Evolutionary conservation across 2,888 invertebrate species (phyloP).

Genomic region (Sarcophaga rosellei): DNA sequence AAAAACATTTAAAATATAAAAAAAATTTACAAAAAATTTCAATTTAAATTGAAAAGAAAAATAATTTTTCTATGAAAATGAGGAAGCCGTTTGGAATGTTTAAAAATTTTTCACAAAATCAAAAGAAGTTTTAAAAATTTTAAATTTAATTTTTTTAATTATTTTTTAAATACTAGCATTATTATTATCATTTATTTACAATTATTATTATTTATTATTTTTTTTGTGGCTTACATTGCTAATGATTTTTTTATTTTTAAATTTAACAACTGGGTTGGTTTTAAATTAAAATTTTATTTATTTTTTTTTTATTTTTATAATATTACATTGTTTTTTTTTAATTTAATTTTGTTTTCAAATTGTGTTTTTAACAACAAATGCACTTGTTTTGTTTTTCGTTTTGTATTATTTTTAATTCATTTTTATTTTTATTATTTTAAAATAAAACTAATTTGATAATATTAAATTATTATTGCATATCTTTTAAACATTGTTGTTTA

Average conservation of each 20-base stretch:
- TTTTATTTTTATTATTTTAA: not conserved
- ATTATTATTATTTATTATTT: conserved; percentile 26
- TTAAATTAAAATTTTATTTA: conserved; percentile 1
- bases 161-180: not conserved
- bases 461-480: conserved; percentile 57
- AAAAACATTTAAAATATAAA: conserved; percentile 32
- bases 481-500: conserved; percentile 29
- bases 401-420: conserved; percentile 19
- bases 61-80: conserved; percentile 66
- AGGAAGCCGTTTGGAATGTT: conserved; percentile 66
- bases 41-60: conserved; percentile 37
- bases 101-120: conserved; percentile 62
- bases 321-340: not conserved
- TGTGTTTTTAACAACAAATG: conserved; percentile 64
- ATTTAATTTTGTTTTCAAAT: not conserved
- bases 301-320: not conserved
- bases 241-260: not conserved
- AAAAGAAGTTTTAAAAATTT: conserved; percentile 52
- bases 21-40: conserved; percentile 38
- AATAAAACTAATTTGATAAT: conserved; percentile 49
- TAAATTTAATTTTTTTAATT: not conserved
- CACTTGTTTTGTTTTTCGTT: conserved; percentile 35
- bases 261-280: conserved; percentile 44
- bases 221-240: not conserved
- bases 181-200: conserved; percentile 55